Evolutionary conservation across 2,113 vertebrate species (phyloP).

Genomic region (Haemorhous mexicanus): DNA sequence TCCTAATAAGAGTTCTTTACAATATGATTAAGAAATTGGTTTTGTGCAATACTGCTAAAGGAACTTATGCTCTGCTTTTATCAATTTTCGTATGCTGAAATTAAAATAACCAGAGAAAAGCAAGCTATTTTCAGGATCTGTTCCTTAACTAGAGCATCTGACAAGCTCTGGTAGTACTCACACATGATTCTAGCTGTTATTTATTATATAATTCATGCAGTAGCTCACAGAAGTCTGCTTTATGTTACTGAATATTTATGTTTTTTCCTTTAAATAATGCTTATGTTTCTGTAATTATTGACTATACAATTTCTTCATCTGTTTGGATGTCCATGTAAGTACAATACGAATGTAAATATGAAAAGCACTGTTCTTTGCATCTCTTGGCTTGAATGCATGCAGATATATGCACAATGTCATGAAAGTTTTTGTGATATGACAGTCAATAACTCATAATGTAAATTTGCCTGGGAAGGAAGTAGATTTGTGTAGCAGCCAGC

Average conservation of each 20-base stretch:
- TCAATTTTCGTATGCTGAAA: not conserved
- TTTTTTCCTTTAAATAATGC: not conserved
- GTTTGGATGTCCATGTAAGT: not conserved
- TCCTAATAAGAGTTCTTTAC: not conserved
- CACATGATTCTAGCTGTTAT: not conserved
- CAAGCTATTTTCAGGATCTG: not conserved
- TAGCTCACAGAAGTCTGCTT: not conserved
- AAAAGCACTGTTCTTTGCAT: not conserved
- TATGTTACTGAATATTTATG: not conserved
- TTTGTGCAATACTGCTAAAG: not conserved
- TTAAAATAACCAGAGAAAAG: not conserved
- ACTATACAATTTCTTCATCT: not conserved
- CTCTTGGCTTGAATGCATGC: not conserved
- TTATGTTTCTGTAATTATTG: not conserved
- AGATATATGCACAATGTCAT: not conserved
- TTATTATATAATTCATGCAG: not conserved
- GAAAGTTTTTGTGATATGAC: not conserved
- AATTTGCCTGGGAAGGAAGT: not conserved
- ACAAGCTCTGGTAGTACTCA: not conserved
- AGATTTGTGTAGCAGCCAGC: not conserved
- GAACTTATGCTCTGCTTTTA: not conserved
- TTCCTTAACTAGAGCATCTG: not conserved
- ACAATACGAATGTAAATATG: not conserved
- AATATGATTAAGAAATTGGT: not conserved
- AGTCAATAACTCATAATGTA: not conserved